These are phyloP conservation scores for Rhagoletis zephyria DNA, from an alignment of 1,140 invertebrate species.

Conservation along the genomic window DNA sequence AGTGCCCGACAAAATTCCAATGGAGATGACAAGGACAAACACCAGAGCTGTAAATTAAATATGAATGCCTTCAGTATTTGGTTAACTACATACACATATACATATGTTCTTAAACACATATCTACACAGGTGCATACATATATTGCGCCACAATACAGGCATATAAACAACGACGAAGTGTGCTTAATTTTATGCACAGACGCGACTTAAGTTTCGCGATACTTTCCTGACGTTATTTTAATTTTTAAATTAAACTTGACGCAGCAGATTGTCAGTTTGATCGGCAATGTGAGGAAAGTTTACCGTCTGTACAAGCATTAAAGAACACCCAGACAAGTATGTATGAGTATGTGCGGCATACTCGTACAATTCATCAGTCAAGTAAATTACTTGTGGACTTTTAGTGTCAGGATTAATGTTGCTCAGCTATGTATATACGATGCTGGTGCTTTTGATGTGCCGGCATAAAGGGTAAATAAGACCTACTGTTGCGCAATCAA, in stretches of 20 bases:
- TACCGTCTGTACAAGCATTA: background rate
- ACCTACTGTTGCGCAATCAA: too few species aligned
- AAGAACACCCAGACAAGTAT: background rate
- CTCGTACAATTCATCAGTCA: background rate
- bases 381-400: background rate
- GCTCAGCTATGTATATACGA: too few species aligned
- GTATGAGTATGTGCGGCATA: background rate
- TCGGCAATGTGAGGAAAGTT: background rate
- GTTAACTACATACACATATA: too few species aligned
- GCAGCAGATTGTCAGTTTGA: background rate
- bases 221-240: background rate
- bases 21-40: background rate
- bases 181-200: constrained; percentile 9
- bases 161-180: background rate
- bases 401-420: background rate
- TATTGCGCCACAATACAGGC: background rate
- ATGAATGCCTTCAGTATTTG: background rate
- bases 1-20: background rate
- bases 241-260: background rate
- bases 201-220: background rate
- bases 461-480: too few species aligned
- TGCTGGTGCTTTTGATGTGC: background rate
- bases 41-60: background rate
- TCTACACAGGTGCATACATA: too few species aligned
- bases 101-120: background rate